Conservation (phyloP, 2,888 invertebrate genomes). For the Drosophila flavopinicola region DNA sequence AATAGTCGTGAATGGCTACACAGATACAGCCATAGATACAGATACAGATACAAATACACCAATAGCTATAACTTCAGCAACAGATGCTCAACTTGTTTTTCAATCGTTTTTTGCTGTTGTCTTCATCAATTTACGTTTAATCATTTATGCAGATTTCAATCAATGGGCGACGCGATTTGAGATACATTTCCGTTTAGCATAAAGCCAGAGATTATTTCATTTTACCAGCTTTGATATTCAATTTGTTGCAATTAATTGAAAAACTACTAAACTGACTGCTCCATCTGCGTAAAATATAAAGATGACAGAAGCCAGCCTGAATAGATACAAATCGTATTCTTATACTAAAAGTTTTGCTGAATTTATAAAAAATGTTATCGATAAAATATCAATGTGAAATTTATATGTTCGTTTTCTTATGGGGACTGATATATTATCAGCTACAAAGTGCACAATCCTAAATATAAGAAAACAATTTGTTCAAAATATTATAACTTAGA, state of each 20-base stretch:
- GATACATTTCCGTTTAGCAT: slow-evolving; percentile 69
- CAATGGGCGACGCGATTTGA: slow-evolving; percentile 58
- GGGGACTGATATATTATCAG: too few relatives aligned
- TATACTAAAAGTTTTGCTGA: too few relatives aligned
- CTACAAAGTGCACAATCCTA: too few relatives aligned
- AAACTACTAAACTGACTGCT: slow-evolving; percentile 11
- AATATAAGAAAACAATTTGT: too few relatives aligned
- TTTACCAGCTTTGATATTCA: slow-evolving; percentile 45
- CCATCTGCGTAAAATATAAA: slow-evolving; percentile 1
- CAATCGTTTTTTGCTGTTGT: slow-evolving; percentile 47
- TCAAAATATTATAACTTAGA: too few relatives aligned
- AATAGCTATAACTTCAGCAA: slow-evolving; percentile 17
- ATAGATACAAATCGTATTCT: too few relatives aligned
- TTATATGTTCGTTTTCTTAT: too few relatives aligned
- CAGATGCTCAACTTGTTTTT: slow-evolving; percentile 59
- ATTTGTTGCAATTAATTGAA: slow-evolving; percentile 68
- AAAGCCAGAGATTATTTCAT: slow-evolving; percentile 36
- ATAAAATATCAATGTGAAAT: too few relatives aligned
- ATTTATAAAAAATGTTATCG: too few relatives aligned
- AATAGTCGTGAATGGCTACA: slow-evolving; percentile 37
- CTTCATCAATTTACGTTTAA: slow-evolving; percentile 76
- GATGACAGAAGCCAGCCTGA: not conserved
- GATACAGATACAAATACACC: slow-evolving; percentile 15
- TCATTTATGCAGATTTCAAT: slow-evolving; percentile 76
- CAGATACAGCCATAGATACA: slow-evolving; percentile 33